Evolutionary conservation across 2,113 vertebrate genomes (phyloP).

Genomic region (Syngnathus scovelli): DNA sequence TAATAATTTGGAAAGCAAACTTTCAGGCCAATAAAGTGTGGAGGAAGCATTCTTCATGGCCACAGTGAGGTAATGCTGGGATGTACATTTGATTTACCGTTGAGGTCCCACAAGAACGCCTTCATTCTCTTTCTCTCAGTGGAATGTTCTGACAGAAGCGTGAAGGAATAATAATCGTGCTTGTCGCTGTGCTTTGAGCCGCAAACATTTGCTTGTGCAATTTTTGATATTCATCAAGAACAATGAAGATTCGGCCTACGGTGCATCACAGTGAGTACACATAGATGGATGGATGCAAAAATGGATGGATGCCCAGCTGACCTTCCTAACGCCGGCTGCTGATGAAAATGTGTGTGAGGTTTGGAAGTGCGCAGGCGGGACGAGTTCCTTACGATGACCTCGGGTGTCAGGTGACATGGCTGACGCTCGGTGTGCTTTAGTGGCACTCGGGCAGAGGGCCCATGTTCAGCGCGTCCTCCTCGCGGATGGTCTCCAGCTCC

Average conservation of each 20-base stretch:
- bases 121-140: slow-evolving; percentile 15
- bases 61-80: slow-evolving; percentile 21
- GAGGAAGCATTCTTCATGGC: slow-evolving; percentile 10
- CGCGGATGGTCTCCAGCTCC: slow-evolving; percentile 76
- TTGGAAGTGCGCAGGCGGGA: slow-evolving; percentile 1
- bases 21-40: background rate
- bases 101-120: background rate
- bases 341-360: background rate
- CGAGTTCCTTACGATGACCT: slow-evolving; percentile 16
- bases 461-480: slow-evolving; percentile 73
- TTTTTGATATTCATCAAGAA: slow-evolving; percentile 1
- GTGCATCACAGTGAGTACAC: background rate
- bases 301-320: slow-evolving; percentile 18
- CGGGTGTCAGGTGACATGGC: slow-evolving; percentile 19
- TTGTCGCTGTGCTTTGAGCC: slow-evolving; percentile 1
- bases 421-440: slow-evolving; percentile 14
- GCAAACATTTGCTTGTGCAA: slow-evolving; percentile 15
- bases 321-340: slow-evolving; percentile 11
- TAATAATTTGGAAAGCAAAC: background rate
- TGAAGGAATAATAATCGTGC: slow-evolving; percentile 3
- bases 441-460: slow-evolving; percentile 45
- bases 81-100: background rate
- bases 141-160: slow-evolving; percentile 47
- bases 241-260: background rate
- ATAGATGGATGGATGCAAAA: background rate